Percentiles rank a stretch among this genome's conserved stretches.
phyloP scores from a whole-genome alignment of 2,797 vertebrate genomes.

The Potorous gilbertii region DNA sequence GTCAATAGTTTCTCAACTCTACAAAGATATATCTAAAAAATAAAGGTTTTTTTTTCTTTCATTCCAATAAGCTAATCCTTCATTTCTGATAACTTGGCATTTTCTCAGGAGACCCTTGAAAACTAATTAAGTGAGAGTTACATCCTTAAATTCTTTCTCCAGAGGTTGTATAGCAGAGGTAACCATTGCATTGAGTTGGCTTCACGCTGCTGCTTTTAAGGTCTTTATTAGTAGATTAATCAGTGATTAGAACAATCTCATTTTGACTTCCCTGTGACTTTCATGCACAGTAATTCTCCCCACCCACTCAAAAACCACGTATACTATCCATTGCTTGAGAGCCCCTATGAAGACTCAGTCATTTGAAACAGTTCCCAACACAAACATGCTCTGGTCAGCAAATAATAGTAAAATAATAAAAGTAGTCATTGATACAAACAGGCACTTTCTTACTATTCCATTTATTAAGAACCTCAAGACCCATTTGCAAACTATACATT shows the following conservation, averaged over 20 bases:
- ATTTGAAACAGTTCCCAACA: conserved; percentile 42
- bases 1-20: neutral
- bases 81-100: conserved; percentile 52
- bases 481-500: conserved; percentile 3
- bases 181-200: conserved; percentile 52
- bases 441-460: neutral
- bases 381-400: neutral
- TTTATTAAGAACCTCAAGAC: conserved; percentile 7
- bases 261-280: conserved; percentile 58
- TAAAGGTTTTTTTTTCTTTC: conserved; percentile 43
- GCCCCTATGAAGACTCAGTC: conserved; percentile 36
- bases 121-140: conserved; percentile 60
- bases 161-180: conserved; percentile 57
- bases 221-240: conserved; percentile 68
- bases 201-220: conserved; percentile 21
- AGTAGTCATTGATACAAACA: conserved; percentile 38
- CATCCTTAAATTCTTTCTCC: conserved; percentile 49
- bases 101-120: conserved; percentile 64
- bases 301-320: conserved; percentile 53
- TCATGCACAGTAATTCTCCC: conserved; percentile 57
- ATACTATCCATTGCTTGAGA: conserved; percentile 4
- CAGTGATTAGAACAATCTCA: conserved; percentile 40
- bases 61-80: conserved; percentile 56
- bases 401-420: conserved; percentile 42
- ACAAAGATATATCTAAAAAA: neutral